Evolutionary conservation across 2,888 invertebrate species (phyloP), one percentile per base, ranked within the genome.

Genomic region (Caenorhabditis sp.): DNA sequence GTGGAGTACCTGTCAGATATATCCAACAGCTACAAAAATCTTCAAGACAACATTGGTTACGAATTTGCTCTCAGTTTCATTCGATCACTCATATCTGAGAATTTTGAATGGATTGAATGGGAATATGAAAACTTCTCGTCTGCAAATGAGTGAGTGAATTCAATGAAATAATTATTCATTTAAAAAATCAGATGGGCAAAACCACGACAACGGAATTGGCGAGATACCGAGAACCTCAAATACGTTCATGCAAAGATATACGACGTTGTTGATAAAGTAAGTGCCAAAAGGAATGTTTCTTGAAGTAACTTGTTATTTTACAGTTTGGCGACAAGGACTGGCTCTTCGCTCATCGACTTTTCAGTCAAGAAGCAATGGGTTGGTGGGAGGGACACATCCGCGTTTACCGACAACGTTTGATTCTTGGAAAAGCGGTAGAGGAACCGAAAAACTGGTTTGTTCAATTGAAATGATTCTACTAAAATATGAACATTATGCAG

Each of bases 371-470:
- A 1, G 2, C 14, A 51, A 22, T 12, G 14, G 19, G 6, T 14
- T 0, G 2, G 16, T 7, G 8, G 38, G 73, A 73, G 8, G 5
- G 19, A 0, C 3, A 6, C 2, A 12, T n/a, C 12, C 19, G 61
- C 1, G 26, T 28, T 3, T 19, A 44, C 16, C 26, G 38, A 22
- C 61, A 64, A 44, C 16, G 31, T 0, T 0, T 64, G 5, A 8
- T 22, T 19, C 51, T 74, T 38, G 74, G 54, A 14, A 16, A 24
- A 22, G 10, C 4, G 6, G 12, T 74, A 1, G 26, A 51, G 14
- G 56, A 56, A 28, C 64, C 63, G 1, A n/a, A 24, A 2, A 54
- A 44, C 26, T 74, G 74, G 74, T 56, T 14, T 8, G 51, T 51
- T 0, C 16, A 47, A 47, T 19, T 19, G 1, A n/a, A 47, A 47